Conservation (phyloP, 2,113 vertebrate species). For the Elanus axillaris region DNA sequence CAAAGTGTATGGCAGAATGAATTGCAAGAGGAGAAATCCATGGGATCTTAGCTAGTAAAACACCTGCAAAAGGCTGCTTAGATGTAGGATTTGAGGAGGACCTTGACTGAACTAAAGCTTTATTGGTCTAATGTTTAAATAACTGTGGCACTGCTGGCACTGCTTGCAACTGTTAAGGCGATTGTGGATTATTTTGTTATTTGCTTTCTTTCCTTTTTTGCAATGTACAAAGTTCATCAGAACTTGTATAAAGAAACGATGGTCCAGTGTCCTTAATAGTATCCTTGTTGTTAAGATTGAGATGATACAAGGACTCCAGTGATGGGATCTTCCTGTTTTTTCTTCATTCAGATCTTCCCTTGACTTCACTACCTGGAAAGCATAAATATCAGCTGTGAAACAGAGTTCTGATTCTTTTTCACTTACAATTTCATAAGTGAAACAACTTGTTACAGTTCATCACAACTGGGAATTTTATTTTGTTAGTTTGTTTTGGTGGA, state of each 20-base stretch:
- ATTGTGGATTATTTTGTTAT: neutral
- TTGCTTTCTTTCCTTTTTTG: neutral
- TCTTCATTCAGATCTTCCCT: neutral
- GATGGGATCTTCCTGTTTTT: neutral
- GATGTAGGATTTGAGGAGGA: conserved; percentile 5
- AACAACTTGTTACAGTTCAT: neutral
- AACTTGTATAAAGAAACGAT: neutral
- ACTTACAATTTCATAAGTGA: neutral
- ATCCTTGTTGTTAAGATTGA: neutral
- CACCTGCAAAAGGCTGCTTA: conserved; percentile 1
- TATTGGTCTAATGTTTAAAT: neutral
- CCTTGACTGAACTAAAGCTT: neutral
- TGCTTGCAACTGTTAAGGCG: neutral
- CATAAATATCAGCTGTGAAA: neutral
- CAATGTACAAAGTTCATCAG: neutral
- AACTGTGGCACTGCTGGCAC: neutral
- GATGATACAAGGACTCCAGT: neutral
- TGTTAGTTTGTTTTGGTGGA: conserved; percentile 15
- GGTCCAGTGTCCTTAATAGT: neutral
- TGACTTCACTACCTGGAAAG: neutral
- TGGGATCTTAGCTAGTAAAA: neutral
- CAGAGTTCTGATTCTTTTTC: neutral
- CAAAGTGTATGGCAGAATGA: neutral
- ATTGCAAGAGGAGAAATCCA: neutral
- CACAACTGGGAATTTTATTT: neutral